Evolutionary conservation across 2,113 vertebrate species (phyloP).

Genomic region (Aplodontia rufa): DNA sequence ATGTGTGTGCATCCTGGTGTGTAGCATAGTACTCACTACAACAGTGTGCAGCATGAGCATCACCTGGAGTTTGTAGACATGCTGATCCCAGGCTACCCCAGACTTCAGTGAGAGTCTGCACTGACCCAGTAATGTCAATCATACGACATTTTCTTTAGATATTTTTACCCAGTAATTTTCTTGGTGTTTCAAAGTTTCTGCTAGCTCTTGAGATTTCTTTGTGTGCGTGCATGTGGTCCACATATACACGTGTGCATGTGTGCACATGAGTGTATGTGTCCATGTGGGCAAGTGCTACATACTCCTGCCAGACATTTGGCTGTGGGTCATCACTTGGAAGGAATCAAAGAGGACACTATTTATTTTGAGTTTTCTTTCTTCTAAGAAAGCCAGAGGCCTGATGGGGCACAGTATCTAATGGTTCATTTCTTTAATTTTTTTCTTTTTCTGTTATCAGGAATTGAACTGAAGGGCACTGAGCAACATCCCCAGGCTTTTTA

Average conservation of each 20-base stretch:
- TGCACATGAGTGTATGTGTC: too few species aligned
- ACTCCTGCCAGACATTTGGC: background rate
- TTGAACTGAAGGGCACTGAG: too few species aligned
- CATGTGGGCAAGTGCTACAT: background rate
- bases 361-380: too few species aligned
- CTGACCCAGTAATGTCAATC: too few species aligned
- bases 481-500: too few species aligned
- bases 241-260: too few species aligned
- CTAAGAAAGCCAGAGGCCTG: too few species aligned
- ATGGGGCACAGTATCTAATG: accelerated
- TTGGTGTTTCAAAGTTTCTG: background rate
- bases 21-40: accelerated
- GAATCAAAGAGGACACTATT: too few species aligned
- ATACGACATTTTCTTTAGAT: background rate
- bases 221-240: too few species aligned
- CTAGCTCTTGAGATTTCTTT: background rate
- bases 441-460: too few species aligned
- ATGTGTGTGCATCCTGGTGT: too few species aligned
- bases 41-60: accelerated
- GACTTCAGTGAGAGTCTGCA: background rate
- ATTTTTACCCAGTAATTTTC: background rate
- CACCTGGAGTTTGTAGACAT: background rate
- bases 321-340: background rate
- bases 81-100: background rate
- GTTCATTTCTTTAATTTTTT: too few species aligned